Evolutionary conservation across 2,888 invertebrate species (phyloP), one percentile per base, ranked within the genome.

Genomic region (Ormyrus labotus): DNA sequence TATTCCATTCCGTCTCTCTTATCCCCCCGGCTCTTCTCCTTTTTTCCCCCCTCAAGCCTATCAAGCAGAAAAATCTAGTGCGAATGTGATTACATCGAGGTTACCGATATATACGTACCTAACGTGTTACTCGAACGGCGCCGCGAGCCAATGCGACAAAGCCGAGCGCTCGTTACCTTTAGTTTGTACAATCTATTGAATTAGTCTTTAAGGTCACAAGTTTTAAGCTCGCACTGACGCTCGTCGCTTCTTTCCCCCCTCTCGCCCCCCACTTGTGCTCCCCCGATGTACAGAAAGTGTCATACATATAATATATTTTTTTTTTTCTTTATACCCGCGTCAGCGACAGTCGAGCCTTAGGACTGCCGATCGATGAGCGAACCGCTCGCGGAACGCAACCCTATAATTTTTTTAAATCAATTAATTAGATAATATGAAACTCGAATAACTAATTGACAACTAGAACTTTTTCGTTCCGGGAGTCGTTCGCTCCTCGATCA

Each of bases 71-170:
- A 81, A 73, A 81, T 81, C 78, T 82, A 82, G 83, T 83, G 87
- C 87, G 89, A 90, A 89, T 90, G 89, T 90, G 90, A 90, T 90
- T 90, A 89, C 86, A 88, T 87, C 87, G 88, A 89, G 90, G 90
- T 90, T 90, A 90, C 90, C 90, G 88, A 90, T 88, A 88, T 87
- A 88, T 88, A 88, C 88, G 82, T 82, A 82, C 82, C 82, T 82
- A 82, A 82, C 74, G 80, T 82, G 77, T 79, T 68, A 83, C 77
- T 74, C 80, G 76, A 80, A 81, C 84, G 83, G 79, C 84, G 85
- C 84, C 83, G 76, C 73, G 77, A 80, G 83, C 83, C 63, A 65
- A 73, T 19, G 74, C 83, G 84, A 83, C 57, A 77, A 79, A 83
- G 84, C 83, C 83, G 82, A 83, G 85, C 85, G 84, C 85, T 86